Conservation (phyloP, 2,113 vertebrate species). For the Salvelinus sp. region DNA sequence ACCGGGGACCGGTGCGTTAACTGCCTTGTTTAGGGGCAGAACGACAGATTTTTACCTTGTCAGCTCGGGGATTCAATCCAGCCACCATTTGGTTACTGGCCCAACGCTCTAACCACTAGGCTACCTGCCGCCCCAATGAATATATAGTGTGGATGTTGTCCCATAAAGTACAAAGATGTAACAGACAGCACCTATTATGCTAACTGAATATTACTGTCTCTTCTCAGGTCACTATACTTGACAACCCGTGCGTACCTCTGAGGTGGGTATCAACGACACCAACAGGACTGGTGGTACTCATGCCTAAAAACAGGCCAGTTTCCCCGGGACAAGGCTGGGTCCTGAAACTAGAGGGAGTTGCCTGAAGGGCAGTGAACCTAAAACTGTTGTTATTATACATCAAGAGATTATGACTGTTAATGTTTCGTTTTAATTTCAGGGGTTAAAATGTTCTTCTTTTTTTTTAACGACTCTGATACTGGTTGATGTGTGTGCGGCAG, state of each 20-base stretch:
- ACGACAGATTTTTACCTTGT: too few species aligned
- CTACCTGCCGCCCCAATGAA: too few species aligned
- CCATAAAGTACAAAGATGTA: neutral
- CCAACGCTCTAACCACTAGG: too few species aligned
- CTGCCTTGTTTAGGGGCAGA: too few species aligned
- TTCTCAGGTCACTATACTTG: slow-evolving; percentile 82
- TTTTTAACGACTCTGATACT: too few species aligned
- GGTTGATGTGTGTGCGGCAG: too few species aligned
- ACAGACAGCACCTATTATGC: neutral
- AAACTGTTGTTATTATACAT: too few species aligned
- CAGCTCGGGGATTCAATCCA: too few species aligned
- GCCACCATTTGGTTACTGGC: too few species aligned
- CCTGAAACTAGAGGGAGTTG: slow-evolving; percentile 75
- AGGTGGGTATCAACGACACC: slow-evolving; percentile 70
- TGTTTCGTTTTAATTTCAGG: neutral
- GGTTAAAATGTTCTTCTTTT: neutral
- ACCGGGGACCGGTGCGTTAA: too few species aligned
- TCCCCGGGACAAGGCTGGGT: slow-evolving; percentile 76
- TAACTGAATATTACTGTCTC: neutral
- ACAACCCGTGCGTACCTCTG: slow-evolving; percentile 62
- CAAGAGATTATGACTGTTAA: too few species aligned
- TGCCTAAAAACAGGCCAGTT: slow-evolving; percentile 67
- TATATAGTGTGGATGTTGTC: too few species aligned
- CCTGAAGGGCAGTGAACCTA: slow-evolving; percentile 26
- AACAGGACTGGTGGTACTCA: slow-evolving; percentile 69